These are phyloP conservation scores for Petrolisthes cinctipes DNA, from an alignment of 2,888 invertebrate genomes.

Conservation along the genomic window DNA sequence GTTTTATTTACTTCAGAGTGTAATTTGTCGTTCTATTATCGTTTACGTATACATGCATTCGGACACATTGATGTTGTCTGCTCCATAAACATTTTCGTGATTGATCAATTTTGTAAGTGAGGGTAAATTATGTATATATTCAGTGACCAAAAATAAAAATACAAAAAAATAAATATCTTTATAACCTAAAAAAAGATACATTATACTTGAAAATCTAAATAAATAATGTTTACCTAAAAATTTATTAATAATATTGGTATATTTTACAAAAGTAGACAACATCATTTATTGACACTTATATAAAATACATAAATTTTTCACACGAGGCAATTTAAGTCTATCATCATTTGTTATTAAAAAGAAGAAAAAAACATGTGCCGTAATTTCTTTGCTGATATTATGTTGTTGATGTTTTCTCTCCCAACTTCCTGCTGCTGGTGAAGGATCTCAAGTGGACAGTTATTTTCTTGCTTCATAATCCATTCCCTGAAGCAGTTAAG, in stretches of 20 bases:
- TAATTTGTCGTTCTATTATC: neutral
- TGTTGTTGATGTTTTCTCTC: conserved; percentile 13
- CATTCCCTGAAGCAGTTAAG: neutral
- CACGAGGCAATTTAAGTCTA: no score
- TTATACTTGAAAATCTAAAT: neutral
- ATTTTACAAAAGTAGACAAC: neutral
- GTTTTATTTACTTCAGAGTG: no score
- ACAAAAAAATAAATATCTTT: neutral
- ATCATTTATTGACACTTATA: no score
- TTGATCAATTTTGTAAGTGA: neutral
- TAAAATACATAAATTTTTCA: no score
- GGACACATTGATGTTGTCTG: neutral
- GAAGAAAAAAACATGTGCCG: no score
- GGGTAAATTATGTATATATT: neutral
- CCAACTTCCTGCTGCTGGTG: neutral
- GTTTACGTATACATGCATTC: neutral
- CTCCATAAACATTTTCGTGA: neutral
- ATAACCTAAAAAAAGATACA: neutral
- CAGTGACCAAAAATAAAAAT: neutral
- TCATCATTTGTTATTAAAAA: no score
- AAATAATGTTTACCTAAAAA: neutral
- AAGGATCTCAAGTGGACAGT: neutral
- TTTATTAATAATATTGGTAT: neutral
- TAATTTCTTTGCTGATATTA: neutral
- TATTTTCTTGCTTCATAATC: neutral